Conservation (phyloP, 2,113 vertebrate species). For the Cheirogaleus medius region DNA sequence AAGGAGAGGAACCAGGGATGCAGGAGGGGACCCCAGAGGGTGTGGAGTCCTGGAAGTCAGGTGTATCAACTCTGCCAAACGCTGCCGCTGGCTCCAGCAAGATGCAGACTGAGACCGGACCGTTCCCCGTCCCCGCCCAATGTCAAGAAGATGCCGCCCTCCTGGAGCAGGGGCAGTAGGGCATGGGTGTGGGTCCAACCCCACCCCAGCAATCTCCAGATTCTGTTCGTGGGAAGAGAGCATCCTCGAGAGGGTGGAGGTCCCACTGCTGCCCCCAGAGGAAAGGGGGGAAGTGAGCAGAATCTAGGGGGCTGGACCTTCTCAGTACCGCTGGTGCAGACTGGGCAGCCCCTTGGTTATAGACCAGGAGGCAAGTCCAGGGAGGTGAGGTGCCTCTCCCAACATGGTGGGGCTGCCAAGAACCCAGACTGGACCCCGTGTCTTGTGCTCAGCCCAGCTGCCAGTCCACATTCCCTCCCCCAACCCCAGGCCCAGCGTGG, state of each 20-base stretch:
- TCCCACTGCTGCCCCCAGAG: not conserved
- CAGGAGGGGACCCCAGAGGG: not conserved
- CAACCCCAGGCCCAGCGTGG: accelerated
- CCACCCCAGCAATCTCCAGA: not conserved
- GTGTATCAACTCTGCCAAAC: accelerated
- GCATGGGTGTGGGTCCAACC: not conserved
- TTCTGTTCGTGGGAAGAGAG: not conserved
- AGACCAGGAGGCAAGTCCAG: not conserved
- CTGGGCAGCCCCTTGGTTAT: not conserved
- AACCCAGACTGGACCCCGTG: not conserved
- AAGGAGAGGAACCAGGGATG: not conserved
- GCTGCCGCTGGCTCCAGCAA: not conserved
- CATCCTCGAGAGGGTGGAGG: not conserved
- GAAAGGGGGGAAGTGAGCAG: not conserved
- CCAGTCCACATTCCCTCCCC: not conserved
- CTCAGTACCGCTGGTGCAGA: not conserved
- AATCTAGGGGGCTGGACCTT: too few relatives aligned
- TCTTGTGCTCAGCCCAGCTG: not conserved
- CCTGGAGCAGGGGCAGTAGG: not conserved
- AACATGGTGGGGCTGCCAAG: accelerated
- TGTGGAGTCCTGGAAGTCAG: not conserved
- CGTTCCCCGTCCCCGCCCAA: accelerated
- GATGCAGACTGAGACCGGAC: not conserved
- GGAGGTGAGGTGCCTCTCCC: not conserved
- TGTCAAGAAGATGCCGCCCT: not conserved